Evolutionary conservation across 2,113 vertebrate species (phyloP).

Genomic region (Antennarius striatus): DNA sequence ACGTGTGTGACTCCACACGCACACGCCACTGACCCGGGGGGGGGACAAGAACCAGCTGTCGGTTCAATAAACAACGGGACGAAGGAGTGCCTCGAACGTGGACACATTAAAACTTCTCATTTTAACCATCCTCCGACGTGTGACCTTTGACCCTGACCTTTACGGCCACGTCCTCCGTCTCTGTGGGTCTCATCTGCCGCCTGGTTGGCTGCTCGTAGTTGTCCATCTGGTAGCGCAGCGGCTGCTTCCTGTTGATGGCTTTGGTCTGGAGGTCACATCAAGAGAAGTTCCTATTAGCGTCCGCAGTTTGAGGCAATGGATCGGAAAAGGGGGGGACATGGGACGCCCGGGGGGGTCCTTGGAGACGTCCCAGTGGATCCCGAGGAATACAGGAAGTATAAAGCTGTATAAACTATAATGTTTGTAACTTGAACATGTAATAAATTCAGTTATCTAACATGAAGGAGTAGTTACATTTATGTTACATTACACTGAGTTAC

Average conservation of each 20-base stretch:
- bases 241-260: constrained; percentile 94
- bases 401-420: no score
- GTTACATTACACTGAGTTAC: no score
- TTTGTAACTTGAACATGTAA: no score
- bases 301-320: constrained; percentile 10
- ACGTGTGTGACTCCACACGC: neutral
- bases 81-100: neutral
- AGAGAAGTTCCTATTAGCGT: constrained; percentile 1
- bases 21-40: constrained; percentile 6
- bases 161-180: constrained; percentile 89
- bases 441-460: no score
- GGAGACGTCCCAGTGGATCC: no score
- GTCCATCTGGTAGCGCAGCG: constrained; percentile 90
- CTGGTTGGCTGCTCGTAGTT: constrained; percentile 86
- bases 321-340: no score
- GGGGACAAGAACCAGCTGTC: constrained; percentile 47
- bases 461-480: no score
- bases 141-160: constrained; percentile 82
- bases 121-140: neutral
- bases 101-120: no score
- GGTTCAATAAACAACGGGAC: neutral
- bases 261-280: constrained; percentile 80
- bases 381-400: no score
- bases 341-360: no score
- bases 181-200: constrained; percentile 80